These are phyloP conservation scores for Notiomystis cincta DNA, from an alignment of 2,113 vertebrate genomes.

Conservation along the genomic window DNA sequence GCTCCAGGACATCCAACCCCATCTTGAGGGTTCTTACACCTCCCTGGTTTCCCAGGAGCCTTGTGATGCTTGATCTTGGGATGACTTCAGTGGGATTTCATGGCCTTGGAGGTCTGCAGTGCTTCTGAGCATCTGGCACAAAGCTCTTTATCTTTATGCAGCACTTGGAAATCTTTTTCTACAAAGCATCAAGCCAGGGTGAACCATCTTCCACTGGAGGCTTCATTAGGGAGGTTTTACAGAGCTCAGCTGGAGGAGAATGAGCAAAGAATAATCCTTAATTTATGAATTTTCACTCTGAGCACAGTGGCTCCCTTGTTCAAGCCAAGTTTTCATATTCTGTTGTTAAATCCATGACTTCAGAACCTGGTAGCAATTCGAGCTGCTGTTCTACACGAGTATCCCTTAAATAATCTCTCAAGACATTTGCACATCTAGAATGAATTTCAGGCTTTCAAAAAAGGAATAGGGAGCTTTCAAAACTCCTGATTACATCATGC, in stretches of 20 bases:
- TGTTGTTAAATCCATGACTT: not conserved
- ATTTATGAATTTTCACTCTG: not conserved
- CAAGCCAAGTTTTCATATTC: not conserved
- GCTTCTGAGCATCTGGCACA: not conserved
- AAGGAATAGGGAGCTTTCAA: not conserved
- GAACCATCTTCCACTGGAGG: not conserved
- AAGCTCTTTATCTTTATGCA: not conserved
- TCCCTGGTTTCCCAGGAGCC: not conserved
- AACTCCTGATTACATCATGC: not conserved
- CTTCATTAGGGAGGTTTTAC: not conserved
- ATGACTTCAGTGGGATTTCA: not conserved
- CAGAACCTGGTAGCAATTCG: not conserved
- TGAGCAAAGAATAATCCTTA: not conserved
- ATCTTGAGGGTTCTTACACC: not conserved
- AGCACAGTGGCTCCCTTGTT: not conserved
- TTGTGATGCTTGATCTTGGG: not conserved
- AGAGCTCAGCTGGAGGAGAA: not conserved
- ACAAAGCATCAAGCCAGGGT: not conserved
- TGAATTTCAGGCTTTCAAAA: not conserved
- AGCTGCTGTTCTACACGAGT: not conserved
- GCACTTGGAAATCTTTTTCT: not conserved
- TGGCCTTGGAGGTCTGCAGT: not conserved
- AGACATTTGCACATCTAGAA: not conserved
- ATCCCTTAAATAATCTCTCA: not conserved
- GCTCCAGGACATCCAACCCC: not conserved